Percentiles rank a stretch among this genome's conserved stretches.
Evolutionary conservation across 92 coral and sea anemone genomes (phyloP).

Genomic region (Zoanthus sansibaricus): DNA sequence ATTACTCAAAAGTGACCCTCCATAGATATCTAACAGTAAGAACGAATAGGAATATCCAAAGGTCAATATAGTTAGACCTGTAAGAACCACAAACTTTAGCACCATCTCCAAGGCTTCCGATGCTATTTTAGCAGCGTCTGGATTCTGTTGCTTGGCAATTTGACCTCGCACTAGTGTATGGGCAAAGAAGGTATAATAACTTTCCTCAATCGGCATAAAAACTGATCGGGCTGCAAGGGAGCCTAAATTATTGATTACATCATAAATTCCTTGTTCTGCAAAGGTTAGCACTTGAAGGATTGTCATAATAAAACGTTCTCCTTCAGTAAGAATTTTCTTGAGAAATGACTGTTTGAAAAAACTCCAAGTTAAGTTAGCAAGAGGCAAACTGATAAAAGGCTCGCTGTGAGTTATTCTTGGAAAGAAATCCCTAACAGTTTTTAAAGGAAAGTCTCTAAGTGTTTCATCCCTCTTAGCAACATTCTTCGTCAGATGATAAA

Average conservation of each 20-base stretch:
- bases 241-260: slow-evolving; percentile 93
- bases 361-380: slow-evolving; percentile 93
- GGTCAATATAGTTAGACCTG: slow-evolving; percentile 87
- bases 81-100: slow-evolving; percentile 85
- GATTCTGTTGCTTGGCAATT: slow-evolving; percentile 78
- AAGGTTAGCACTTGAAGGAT: slow-evolving; percentile 89
- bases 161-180: slow-evolving; percentile 83
- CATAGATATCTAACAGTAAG: slow-evolving; percentile 93
- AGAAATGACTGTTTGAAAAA: slow-evolving; percentile 97
- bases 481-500: slow-evolving; percentile 53
- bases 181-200: slow-evolving; percentile 95
- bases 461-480: slow-evolving; percentile 18
- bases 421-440: slow-evolving; percentile 74
- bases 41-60: slow-evolving; percentile 96
- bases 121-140: slow-evolving; percentile 76
- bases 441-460: slow-evolving; percentile 79
- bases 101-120: slow-evolving; percentile 92
- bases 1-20: slow-evolving; percentile 89
- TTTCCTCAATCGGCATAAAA: slow-evolving; percentile 97
- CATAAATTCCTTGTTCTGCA: slow-evolving; percentile 98
- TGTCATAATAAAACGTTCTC: slow-evolving; percentile 98
- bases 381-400: slow-evolving; percentile 72
- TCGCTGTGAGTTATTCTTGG: slow-evolving; percentile 60
- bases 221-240: slow-evolving; percentile 95
- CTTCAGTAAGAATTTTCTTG: slow-evolving; percentile 95